Percentiles rank a stretch among this genome's conserved stretches.
Evolutionary conservation across 2,113 vertebrate genomes (phyloP).

Genomic region (Podocnemis expansa): DNA sequence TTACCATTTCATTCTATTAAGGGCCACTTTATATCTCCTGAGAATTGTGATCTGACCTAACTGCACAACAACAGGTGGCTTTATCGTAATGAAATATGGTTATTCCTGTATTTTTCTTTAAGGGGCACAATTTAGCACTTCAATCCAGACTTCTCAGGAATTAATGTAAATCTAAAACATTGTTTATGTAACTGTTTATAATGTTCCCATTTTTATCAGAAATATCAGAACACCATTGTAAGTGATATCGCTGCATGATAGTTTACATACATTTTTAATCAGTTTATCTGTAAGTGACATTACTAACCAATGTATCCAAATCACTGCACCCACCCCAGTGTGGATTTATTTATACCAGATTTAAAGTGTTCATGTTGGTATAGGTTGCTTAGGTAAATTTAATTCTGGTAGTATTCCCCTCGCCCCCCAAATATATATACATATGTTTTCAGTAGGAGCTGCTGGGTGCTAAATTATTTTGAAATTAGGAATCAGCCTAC

Average conservation of each 20-base stretch:
- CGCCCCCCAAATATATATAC: no score
- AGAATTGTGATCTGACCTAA: not conserved
- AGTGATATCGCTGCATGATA: not conserved
- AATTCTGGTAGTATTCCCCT: not conserved
- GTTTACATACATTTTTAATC: not conserved
- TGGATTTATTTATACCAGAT: not conserved
- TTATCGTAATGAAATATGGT: not conserved
- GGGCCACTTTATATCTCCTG: not conserved
- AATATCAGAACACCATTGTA: not conserved
- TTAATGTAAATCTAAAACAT: not conserved
- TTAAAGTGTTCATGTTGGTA: not conserved
- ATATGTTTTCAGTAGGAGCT: not conserved
- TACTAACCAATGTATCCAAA: not conserved
- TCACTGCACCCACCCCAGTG: not conserved
- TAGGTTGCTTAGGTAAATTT: not conserved
- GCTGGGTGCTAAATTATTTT: not conserved
- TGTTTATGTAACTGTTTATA: not conserved
- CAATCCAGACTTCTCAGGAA: not conserved
- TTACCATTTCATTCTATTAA: not conserved
- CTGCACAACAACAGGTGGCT: not conserved
- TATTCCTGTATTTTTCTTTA: not conserved
- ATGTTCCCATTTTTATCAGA: not conserved
- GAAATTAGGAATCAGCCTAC: not conserved
- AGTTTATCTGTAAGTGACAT: not conserved
- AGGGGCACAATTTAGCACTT: not conserved